phyloP scores from a whole-genome alignment of 2,888 invertebrate species.

The Prosopocoilus inquinatus region DNA sequence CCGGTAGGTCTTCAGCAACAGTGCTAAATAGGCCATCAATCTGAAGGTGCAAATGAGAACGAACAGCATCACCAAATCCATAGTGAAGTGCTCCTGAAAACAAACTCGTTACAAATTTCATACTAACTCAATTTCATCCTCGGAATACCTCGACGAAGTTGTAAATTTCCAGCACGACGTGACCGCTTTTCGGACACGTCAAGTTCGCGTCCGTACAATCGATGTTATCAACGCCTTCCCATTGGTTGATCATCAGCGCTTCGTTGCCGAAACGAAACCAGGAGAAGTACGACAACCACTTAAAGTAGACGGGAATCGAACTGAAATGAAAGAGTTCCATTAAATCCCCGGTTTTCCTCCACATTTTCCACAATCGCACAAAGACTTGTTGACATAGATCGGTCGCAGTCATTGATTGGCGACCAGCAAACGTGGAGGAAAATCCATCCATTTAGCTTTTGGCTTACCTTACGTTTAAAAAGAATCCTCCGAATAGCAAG shows the following conservation, averaged over 20 bases:
- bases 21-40: conserved; percentile 71
- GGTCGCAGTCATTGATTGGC: too few species aligned
- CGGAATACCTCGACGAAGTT: conserved; percentile 69
- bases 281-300: conserved; percentile 84
- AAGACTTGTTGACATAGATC: too few species aligned
- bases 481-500: conserved; percentile 93
- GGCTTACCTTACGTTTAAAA: conserved; percentile 81
- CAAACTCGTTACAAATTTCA: conserved; percentile 20
- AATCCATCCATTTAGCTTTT: too few species aligned
- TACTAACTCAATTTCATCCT: neutral
- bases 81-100: conserved; percentile 64
- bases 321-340: conserved; percentile 48
- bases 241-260: conserved; percentile 84
- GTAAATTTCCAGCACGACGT: conserved; percentile 73
- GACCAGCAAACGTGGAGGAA: too few species aligned
- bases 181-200: conserved; percentile 76
- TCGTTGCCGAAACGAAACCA: conserved; percentile 94
- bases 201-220: conserved; percentile 70
- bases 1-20: conserved; percentile 67
- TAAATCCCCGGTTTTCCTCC: too few species aligned
- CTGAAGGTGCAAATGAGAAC: conserved; percentile 73
- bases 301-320: conserved; percentile 79
- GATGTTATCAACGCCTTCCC: conserved; percentile 76
- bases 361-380: too few species aligned
- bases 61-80: conserved; percentile 70